Evolutionary conservation across 2,797 vertebrate species (phyloP).

Genomic region (Coendou prehensilis): DNA sequence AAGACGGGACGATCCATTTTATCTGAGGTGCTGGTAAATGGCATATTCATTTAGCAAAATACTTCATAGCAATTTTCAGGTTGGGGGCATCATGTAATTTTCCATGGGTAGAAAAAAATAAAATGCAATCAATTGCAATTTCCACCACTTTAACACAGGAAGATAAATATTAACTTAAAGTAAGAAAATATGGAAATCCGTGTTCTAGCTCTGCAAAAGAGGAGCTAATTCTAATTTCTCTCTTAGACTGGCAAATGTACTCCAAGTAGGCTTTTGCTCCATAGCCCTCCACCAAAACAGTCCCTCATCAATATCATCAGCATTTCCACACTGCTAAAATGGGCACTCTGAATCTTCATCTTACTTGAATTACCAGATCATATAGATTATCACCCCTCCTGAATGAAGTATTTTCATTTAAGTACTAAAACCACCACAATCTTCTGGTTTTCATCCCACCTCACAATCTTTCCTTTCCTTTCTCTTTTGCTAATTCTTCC

Average conservation of each 20-base stretch:
- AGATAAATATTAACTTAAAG: conserved; percentile 61
- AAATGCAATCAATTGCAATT: conserved; percentile 69
- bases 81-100: conserved; percentile 61
- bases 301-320: neutral
- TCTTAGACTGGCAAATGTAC: neutral
- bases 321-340: neutral
- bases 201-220: conserved; percentile 57
- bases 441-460: neutral
- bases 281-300: neutral
- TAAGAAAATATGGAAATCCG: conserved; percentile 59
- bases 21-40: conserved; percentile 67
- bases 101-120: conserved; percentile 55
- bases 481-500: neutral
- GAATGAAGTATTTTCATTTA: neutral
- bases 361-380: neutral
- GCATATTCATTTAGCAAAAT: conserved; percentile 63
- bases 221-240: conserved; percentile 42
- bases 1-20: neutral
- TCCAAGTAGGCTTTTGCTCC: conserved; percentile 5
- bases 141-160: conserved; percentile 51
- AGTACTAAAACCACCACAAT: neutral
- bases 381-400: neutral
- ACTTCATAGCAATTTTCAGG: conserved; percentile 61
- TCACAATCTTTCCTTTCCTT: neutral
- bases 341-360: neutral